Conservation (phyloP, 2,888 invertebrate genomes). For the Pyralis farinalis region DNA sequence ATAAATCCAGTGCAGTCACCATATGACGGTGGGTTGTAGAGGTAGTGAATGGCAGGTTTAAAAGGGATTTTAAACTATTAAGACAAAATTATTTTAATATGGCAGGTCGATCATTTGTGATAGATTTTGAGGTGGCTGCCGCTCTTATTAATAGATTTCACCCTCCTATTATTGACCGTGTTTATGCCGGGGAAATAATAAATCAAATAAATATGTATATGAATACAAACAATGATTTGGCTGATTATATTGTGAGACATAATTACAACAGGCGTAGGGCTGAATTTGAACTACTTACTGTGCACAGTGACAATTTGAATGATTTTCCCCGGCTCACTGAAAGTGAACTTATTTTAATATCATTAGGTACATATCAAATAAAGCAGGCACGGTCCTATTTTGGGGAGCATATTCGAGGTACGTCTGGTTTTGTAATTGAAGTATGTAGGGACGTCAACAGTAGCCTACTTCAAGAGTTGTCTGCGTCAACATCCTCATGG, state of each 20-base stretch:
- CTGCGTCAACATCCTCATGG: no score
- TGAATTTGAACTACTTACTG: neutral
- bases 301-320: neutral
- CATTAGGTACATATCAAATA: conserved; percentile 13
- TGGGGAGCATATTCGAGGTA: conserved; percentile 16
- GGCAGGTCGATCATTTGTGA: neutral
- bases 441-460: conserved; percentile 12
- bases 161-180: neutral
- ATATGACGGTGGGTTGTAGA: conserved; percentile 13
- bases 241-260: conserved; percentile 10
- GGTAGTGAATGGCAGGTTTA: neutral
- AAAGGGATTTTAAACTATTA: conserved; percentile 1
- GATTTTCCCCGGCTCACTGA: neutral
- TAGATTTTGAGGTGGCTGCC: conserved; percentile 1
- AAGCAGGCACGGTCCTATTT: conserved; percentile 18
- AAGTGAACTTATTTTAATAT: conserved; percentile 7
- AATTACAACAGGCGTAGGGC: conserved; percentile 3
- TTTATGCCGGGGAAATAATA: neutral
- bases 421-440: conserved; percentile 15
- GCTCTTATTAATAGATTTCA: conserved; percentile 6
- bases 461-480: conserved; percentile 6
- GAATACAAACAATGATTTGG: conserved; percentile 1
- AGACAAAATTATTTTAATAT: conserved; percentile 1
- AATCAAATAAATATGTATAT: neutral
- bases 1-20: conserved; percentile 12